phyloP scores from a whole-genome alignment of 2,797 vertebrate genomes.

The Anabas testudineus region DNA sequence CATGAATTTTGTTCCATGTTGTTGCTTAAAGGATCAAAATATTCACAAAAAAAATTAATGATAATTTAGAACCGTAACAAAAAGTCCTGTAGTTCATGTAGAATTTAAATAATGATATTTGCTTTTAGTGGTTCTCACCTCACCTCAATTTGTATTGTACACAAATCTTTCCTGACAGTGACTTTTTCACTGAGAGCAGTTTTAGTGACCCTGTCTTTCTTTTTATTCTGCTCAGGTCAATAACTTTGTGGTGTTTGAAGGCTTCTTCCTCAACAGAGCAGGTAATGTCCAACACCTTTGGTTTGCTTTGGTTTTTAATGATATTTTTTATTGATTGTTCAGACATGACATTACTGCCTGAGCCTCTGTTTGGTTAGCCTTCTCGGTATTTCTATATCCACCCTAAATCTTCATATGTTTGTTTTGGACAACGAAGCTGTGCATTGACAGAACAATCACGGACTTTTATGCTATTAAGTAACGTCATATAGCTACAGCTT shows the following conservation, averaged over 20 bases:
- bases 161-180: too few species aligned
- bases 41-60: too few species aligned
- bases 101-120: too few species aligned
- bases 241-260: conserved; percentile 96
- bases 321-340: neutral
- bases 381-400: neutral
- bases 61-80: too few species aligned
- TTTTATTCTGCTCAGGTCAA: conserved; percentile 86
- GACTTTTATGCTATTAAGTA: conserved; percentile 2
- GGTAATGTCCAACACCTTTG: conserved; percentile 76
- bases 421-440: neutral
- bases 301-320: neutral
- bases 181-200: neutral
- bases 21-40: too few species aligned
- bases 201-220: neutral
- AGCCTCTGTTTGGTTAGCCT: neutral
- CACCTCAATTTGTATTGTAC: too few species aligned
- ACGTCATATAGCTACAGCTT: conserved; percentile 4
- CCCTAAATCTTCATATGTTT: neutral
- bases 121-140: too few species aligned
- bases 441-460: neutral
- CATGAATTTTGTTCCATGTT: too few species aligned
- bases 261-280: conserved; percentile 90
- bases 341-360: neutral
- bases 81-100: too few species aligned